phyloP scores from a whole-genome alignment of 2,797 vertebrate species.

The Halcyon chelicuti region DNA sequence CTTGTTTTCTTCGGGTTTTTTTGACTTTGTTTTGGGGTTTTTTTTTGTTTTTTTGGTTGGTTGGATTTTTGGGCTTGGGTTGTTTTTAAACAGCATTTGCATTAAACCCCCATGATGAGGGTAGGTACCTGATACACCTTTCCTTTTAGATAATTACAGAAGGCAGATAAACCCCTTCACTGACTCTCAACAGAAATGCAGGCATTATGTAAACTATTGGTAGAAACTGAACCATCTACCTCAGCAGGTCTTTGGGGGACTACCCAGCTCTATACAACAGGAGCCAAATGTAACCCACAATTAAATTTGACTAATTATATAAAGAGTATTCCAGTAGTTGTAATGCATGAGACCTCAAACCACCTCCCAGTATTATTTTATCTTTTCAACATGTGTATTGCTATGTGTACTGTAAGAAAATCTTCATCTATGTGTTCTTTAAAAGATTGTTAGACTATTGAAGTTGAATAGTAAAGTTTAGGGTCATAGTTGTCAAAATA shows the following conservation, averaged over 20 bases:
- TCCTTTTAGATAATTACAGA: neutral
- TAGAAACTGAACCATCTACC: neutral
- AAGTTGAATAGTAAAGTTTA: neutral
- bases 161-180: neutral
- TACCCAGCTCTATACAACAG: neutral
- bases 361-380: neutral
- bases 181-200: neutral
- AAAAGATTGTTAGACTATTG: neutral
- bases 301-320: neutral
- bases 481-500: neutral
- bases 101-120: neutral
- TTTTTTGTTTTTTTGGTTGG: too few species aligned
- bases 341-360: neutral
- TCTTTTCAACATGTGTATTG: neutral
- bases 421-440: neutral
- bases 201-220: neutral
- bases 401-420: neutral
- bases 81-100: neutral
- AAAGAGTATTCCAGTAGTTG: neutral
- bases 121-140: neutral
- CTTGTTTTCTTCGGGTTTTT: fast-evolving
- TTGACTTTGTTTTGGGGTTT: too few species aligned
- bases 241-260: neutral
- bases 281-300: neutral
- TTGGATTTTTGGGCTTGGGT: too few species aligned